Conservation (phyloP, 2,888 invertebrate species). For the Microctonus aethiopoides region DNA sequence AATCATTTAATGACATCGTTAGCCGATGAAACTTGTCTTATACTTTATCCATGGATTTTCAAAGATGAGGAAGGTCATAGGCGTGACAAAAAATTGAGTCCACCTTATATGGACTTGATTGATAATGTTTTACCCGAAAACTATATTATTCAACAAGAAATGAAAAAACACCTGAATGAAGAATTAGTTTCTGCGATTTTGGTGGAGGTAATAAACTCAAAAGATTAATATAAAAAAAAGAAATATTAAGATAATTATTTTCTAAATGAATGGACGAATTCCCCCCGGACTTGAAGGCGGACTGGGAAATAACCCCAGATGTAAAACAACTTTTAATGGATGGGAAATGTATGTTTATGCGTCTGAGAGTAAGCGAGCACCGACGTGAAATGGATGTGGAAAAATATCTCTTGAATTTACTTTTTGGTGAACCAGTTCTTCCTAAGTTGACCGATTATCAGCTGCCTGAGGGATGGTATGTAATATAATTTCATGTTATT, state of each 20-base stretch:
- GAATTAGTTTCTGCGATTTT: conserved; percentile 53
- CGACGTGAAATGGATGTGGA: conserved; percentile 55
- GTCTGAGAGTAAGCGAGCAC: conserved; percentile 52
- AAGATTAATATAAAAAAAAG: conserved; percentile 3
- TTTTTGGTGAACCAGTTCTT: conserved; percentile 54
- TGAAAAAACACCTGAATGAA: conserved; percentile 55
- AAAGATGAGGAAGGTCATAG: conserved; percentile 62
- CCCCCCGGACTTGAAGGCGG: conserved; percentile 44
- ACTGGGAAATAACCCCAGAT: conserved; percentile 51
- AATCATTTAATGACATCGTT: conserved; percentile 54
- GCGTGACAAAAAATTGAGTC: conserved; percentile 59
- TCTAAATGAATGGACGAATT: neutral
- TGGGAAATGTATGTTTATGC: conserved; percentile 59
- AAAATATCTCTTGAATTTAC: conserved; percentile 50
- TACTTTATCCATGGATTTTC: conserved; percentile 63
- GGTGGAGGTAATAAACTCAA: conserved; percentile 49
- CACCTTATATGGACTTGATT: conserved; percentile 58
- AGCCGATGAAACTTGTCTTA: conserved; percentile 55
- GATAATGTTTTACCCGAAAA: conserved; percentile 56
- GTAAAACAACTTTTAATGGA: conserved; percentile 53
- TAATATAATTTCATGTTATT: neutral
- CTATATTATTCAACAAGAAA: conserved; percentile 56
- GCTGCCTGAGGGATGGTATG: conserved; percentile 55
- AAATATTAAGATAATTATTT: conserved; percentile 2
- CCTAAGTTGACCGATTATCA: conserved; percentile 43